A percentile compares a stretch with the other conserved stretches of the same genome.
Conservation (phyloP, 1,140 invertebrate genomes). For the Saxidomus purpurata region DNA sequence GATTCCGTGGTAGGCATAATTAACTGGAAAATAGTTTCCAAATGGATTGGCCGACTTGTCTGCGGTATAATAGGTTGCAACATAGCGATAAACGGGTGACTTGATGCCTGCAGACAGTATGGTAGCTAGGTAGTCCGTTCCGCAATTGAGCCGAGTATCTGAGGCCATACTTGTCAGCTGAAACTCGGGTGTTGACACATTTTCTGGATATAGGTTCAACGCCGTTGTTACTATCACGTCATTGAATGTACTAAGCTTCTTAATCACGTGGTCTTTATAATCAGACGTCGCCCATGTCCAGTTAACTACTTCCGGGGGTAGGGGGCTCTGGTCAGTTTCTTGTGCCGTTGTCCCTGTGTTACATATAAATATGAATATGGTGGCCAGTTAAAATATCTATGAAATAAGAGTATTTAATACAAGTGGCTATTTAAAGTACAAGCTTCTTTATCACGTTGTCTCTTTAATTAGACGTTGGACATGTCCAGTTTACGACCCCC, state of each 20-base stretch:
- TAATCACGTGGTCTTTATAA: conserved; percentile 64
- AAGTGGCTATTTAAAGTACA: too few relatives aligned
- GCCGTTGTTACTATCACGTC: conserved; percentile 45
- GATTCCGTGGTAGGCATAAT: conserved; percentile 70
- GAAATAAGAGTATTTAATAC: too few relatives aligned
- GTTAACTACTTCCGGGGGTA: conserved; percentile 1
- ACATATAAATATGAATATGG: too few relatives aligned
- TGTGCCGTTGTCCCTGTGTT: conserved; percentile 9
- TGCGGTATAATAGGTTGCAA: conserved; percentile 2
- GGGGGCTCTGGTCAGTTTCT: not conserved
- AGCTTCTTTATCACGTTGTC: too few relatives aligned
- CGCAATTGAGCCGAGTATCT: conserved; percentile 70
- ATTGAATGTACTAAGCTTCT: conserved; percentile 66
- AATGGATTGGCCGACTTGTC: not conserved
- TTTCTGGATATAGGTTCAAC: conserved; percentile 69
- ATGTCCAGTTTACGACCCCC: conserved; percentile 58
- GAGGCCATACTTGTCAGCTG: conserved; percentile 72
- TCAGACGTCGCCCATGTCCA: conserved; percentile 70
- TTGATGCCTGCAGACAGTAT: not conserved
- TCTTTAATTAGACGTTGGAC: conserved; percentile 49
- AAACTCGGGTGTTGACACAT: conserved; percentile 65
- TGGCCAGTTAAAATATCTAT: too few relatives aligned
- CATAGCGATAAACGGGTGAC: conserved; percentile 59
- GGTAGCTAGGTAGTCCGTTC: conserved; percentile 61
- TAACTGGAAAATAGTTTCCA: not conserved